These are phyloP conservation scores for Paramacrobiotus metropolitanus DNA, from an alignment of 1,140 invertebrate species.

Conservation along the genomic window DNA sequence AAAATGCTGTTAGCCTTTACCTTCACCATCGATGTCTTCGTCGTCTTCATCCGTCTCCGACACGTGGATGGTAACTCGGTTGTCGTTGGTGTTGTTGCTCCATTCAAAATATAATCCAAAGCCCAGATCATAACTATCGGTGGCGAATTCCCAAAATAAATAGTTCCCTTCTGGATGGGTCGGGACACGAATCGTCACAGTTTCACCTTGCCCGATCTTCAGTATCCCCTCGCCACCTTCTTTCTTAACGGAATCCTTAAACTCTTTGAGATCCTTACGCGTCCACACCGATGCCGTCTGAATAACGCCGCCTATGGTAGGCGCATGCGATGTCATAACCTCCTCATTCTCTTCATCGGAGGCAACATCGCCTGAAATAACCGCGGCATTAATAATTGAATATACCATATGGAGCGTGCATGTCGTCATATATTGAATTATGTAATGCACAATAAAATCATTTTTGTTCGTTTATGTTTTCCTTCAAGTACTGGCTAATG, in stretches of 20 bases:
- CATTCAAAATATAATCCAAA: conserved; percentile 98
- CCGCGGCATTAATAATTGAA: conserved; percentile 1
- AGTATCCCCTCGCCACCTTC: conserved; percentile 77
- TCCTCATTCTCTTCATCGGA: conserved; percentile 9
- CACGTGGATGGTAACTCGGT: conserved; percentile 57
- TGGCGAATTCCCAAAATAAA: conserved; percentile 99
- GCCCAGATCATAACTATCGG: conserved; percentile 86
- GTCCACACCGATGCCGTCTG: conserved; percentile 77
- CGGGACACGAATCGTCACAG: conserved; percentile 79
- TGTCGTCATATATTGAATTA: too few species aligned
- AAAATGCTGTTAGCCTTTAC: too few species aligned
- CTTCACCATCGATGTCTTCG: conserved; percentile 40
- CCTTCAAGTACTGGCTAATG: too few species aligned
- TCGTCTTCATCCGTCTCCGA: conserved; percentile 79
- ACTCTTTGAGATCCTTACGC: conserved; percentile 58
- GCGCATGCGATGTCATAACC: too few species aligned
- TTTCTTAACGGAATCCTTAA: conserved; percentile 61
- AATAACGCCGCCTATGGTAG: too few species aligned
- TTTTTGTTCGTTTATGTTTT: too few species aligned
- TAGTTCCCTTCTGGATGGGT: conserved; percentile 78
- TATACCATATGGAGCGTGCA: too few species aligned
- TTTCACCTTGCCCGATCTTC: conserved; percentile 86
- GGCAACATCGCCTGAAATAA: conserved; percentile 6
- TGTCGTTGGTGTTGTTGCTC: conserved; percentile 50
- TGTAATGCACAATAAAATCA: too few species aligned